Conservation (phyloP, 2,797 vertebrate species). For the Trichosurus vulpecula region DNA sequence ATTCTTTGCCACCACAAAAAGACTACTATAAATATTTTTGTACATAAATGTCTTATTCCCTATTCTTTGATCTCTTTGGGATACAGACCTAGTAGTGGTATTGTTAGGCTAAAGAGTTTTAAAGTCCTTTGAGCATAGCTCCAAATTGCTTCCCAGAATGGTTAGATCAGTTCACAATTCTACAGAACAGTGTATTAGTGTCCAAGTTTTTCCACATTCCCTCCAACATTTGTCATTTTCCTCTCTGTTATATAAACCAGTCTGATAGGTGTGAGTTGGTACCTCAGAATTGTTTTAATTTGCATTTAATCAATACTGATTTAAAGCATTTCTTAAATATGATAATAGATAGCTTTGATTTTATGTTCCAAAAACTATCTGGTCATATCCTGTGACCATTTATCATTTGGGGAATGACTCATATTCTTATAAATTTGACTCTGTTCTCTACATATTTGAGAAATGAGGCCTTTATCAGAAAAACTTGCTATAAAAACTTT, state of each 20-base stretch:
- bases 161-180: not conserved
- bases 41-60: not conserved
- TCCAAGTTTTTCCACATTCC: not conserved
- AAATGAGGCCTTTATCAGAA: not conserved
- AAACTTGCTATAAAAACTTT: not conserved
- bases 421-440: not conserved
- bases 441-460: not conserved
- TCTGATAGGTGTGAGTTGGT: not conserved
- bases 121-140: not conserved
- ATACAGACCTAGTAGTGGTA: not conserved
- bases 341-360: not conserved
- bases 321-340: not conserved
- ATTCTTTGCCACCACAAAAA: not conserved
- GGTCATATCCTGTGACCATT: not conserved
- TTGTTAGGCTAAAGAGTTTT: not conserved
- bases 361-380: not conserved
- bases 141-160: not conserved
- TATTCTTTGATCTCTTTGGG: not conserved
- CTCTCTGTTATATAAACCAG: not conserved
- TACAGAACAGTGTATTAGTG: not conserved
- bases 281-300: not conserved
- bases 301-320: not conserved
- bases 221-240: not conserved
- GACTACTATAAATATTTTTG: not conserved
- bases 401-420: not conserved